phyloP scores from a whole-genome alignment of 2,888 invertebrate genomes.

The Parnassius glacialis region DNA sequence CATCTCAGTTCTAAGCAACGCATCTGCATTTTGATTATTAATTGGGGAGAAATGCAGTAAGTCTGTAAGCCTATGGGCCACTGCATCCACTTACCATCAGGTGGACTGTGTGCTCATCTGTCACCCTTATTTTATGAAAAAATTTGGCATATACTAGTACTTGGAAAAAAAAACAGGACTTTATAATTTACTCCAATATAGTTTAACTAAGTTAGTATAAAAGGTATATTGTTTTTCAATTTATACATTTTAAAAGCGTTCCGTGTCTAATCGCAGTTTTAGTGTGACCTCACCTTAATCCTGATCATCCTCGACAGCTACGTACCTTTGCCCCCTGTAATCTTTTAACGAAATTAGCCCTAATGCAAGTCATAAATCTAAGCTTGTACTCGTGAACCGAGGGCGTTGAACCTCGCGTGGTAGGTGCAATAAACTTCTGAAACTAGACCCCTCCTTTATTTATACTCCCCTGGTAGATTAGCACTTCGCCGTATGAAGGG shows the following conservation, averaged over 20 bases:
- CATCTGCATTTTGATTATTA: no score
- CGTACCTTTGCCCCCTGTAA: constrained; percentile 26
- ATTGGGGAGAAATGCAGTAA: no score
- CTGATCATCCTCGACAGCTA: constrained; percentile 26
- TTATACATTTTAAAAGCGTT: constrained; percentile 1
- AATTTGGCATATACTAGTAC: no score
- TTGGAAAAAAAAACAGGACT: no score
- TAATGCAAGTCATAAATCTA: constrained; percentile 51
- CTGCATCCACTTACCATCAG: no score
- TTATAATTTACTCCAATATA: no score
- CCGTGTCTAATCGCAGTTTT: constrained; percentile 13
- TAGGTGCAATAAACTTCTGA: constrained; percentile 19
- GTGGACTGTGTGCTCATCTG: no score
- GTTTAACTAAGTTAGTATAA: no score
- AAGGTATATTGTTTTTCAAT: no score
- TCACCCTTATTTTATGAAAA: no score
- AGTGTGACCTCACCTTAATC: constrained; percentile 15
- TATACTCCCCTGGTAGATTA: constrained; percentile 21
- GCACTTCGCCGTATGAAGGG: constrained; percentile 16
- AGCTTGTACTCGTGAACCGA: constrained; percentile 44
- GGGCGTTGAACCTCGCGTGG: constrained; percentile 31
- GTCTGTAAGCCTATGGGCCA: no score
- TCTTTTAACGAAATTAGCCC: constrained; percentile 54
- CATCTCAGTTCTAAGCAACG: no score
- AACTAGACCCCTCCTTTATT: constrained; percentile 21